Evolutionary conservation across 1,140 invertebrate genomes (phyloP).

Genomic region (Andrena cerasifolii): DNA sequence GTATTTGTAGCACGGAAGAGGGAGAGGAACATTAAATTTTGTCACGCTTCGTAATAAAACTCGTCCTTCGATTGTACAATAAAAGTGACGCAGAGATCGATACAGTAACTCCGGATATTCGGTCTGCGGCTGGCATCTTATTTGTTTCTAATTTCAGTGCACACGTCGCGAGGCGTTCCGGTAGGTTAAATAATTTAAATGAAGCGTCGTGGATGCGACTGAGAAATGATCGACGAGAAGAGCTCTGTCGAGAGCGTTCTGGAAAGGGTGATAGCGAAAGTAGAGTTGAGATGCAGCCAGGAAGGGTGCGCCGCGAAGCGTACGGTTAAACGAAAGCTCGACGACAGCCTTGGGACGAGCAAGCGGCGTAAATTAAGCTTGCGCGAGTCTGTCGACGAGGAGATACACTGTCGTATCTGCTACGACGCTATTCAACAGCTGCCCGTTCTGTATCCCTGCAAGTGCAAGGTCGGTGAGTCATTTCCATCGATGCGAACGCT

Average conservation of each 20-base stretch:
- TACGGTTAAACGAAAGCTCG: conserved; percentile 16
- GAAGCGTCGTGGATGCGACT: background rate
- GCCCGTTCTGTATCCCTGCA: conserved; percentile 71
- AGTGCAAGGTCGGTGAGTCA: conserved; percentile 69
- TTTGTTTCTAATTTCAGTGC: conserved; percentile 40
- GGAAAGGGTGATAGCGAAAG: conserved; percentile 63
- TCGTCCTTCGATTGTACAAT: background rate
- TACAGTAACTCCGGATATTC: too few relatives aligned
- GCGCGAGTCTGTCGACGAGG: conserved; percentile 55
- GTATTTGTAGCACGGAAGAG: background rate
- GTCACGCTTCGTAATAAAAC: background rate
- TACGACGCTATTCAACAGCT: conserved; percentile 66
- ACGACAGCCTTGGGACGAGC: conserved; percentile 25
- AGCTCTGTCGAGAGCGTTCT: conserved; percentile 54
- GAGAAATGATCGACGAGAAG: conserved; percentile 42
- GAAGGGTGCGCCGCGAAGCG: conserved; percentile 12
- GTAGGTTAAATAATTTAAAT: conserved; percentile 4
- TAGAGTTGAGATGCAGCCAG: conserved; percentile 54
- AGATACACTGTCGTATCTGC: conserved; percentile 73
- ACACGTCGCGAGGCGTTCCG: conserved; percentile 2
- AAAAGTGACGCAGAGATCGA: too few relatives aligned
- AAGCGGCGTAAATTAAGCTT: conserved; percentile 42
- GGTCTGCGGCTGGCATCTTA: too few relatives aligned
- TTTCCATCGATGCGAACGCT: background rate
- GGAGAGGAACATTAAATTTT: background rate